Base-by-base conservation (phyloP, 2,888 invertebrate genomes). In the Idaea aversata region DNA sequence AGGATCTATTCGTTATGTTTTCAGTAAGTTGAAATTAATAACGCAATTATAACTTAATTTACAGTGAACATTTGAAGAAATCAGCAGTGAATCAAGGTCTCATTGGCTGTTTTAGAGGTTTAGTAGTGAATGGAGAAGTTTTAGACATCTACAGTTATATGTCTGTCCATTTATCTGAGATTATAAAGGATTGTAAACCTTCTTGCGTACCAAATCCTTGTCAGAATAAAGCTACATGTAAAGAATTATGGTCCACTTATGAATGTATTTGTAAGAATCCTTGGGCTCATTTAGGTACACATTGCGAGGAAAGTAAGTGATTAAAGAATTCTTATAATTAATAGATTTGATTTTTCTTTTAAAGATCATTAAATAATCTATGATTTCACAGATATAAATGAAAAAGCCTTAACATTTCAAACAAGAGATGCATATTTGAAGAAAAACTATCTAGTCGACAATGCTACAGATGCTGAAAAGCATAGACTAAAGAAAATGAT, bases 151-250 rank as follows among this genome's bases (percentile, higher is more conserved):
- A 98, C 88, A 97, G 97, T 74, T 98, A 98, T 86, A 97, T 97
- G 97, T 97, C 97, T 59, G 97, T 97, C 38, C 97, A 98, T 89
- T 89, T 98, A 64, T 97, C 97, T 62, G 98, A 98, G 87, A 98
- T 98, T 70, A 97, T 97, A 68, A 97, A 97, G 84, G 98, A 98
- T 83, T 99, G 99, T 83, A 97, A 97, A 82, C 98, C 98, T 0
- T 98, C 98, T 0, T 99, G 99, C 87, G 97, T 97, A 72, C 98
- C 98, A 0, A 98, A 98, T 83, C 98, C 98, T 7, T 99, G 98
- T 84, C 96, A 96, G 85, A 98, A 99, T 84, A 97, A 96, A 61
- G 98, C 98, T 0, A 95, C 95, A 71, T 99, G 97, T 83, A 97
- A 97, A 78, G 98, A 98, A 84, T 91, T 97, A 0, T 98, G 98